Base-by-base conservation (phyloP, 2,113 vertebrate genomes). In the Channa argus region DNA sequence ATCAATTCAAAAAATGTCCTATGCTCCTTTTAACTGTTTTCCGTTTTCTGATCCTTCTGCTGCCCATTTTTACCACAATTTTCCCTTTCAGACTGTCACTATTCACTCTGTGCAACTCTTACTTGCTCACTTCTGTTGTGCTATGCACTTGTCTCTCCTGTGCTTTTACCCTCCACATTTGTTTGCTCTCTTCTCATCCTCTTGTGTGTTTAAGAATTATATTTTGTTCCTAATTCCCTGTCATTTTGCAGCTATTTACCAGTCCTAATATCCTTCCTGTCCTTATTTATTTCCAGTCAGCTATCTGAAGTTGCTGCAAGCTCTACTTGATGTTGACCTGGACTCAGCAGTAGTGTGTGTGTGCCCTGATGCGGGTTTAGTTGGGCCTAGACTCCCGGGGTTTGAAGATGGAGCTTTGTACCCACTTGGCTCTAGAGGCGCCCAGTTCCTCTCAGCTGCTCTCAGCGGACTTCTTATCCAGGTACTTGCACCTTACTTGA, bases 381-480 rank as follows among this genome's bases (percentile, higher is more conserved):
- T 85, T 0, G 79, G 86, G n/a, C 39, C 61, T 4, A 75, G 89
- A 13, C 85, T 88, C 13, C 81, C 86, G 9, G 74, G 81, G 37
- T 69, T 86, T 4, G 88, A 92, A 47, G 95, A 97, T 9, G 78
- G 92, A 37, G 68, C 87, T 60, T 85, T 97, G 12, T 89, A 95
- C 77, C 96, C 97, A 0, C 87, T 99, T 60, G 78, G 92, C 45
- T 86, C 15, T 46, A 89, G 65, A 60, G 94, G 95, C 69, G 88
- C 96, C 14, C 86, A 91, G 13, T 92, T 83, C 0, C 92, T 99
- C 54, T 79, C 94, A 14, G 71, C 92, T n/a, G 93, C 94, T 52
- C 94, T 99, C 52, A 96, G 95, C 81, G 96, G 95, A 84, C 94
- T 98, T 61, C 81, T 97, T 79, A 91, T 97, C 67, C 95, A 97